phyloP scores from a whole-genome alignment of 2,888 invertebrate species.

The Epinotia bilunana region DNA sequence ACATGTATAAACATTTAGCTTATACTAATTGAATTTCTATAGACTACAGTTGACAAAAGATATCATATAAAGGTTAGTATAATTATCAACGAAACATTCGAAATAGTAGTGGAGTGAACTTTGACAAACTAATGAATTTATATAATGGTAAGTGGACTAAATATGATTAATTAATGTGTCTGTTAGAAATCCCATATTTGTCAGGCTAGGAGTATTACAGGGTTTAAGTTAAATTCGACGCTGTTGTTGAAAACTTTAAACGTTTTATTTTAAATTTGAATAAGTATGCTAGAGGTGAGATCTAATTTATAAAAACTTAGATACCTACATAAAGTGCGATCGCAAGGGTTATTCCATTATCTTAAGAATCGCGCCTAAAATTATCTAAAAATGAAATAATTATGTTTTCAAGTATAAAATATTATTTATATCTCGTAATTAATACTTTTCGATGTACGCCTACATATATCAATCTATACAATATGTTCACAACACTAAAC shows the following conservation, averaged over 20 bases:
- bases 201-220: not conserved
- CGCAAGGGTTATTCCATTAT: not conserved
- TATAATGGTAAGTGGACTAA: no score
- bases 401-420: not conserved
- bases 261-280: not conserved
- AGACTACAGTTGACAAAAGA: not conserved
- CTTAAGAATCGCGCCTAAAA: not conserved
- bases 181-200: not conserved
- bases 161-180: no score
- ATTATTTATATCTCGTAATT: not conserved
- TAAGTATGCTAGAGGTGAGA: not conserved
- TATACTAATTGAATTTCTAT: no score
- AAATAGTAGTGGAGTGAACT: no score
- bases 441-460: not conserved
- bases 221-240: not conserved
- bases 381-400: slow-evolving; percentile 16
- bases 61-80: not conserved
- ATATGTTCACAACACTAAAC: slow-evolving; percentile 11
- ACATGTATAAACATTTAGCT: not conserved
- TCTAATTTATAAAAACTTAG: not conserved
- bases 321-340: not conserved
- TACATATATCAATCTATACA: not conserved
- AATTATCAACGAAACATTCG: no score
- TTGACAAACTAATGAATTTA: no score
- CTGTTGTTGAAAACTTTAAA: not conserved